Evolutionary conservation across 1,140 invertebrate species (phyloP).

Genomic region (Geopemphigus sp.): DNA sequence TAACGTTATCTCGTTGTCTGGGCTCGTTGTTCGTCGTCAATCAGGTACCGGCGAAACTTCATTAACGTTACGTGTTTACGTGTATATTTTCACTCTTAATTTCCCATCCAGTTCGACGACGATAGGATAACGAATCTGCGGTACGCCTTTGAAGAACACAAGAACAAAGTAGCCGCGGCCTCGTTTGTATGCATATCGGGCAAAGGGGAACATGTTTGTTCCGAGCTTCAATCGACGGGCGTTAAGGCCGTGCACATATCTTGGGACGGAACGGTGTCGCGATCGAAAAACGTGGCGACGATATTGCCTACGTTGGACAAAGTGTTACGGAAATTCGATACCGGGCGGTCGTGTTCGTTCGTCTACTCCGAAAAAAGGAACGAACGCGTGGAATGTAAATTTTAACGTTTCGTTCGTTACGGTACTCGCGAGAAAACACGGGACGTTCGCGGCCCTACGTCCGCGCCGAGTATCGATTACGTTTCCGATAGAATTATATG

Average conservation of each 20-base stretch:
- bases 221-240: not conserved
- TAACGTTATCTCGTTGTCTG: not conserved
- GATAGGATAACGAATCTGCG: not conserved
- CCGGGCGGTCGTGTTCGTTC: not conserved
- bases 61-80: no score
- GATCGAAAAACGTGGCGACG: not conserved
- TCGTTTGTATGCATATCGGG: constrained; percentile 21
- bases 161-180: not conserved
- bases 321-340: not conserved
- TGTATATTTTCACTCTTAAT: not conserved
- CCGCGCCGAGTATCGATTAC: no score
- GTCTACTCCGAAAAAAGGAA: not conserved
- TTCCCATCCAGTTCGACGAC: not conserved
- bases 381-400: not conserved
- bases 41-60: not conserved
- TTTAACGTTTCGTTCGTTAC: no score
- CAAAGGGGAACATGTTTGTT: constrained; percentile 5
- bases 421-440: no score
- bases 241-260: constrained; percentile 8
- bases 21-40: constrained; percentile 17
- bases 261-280: not conserved
- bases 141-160: constrained; percentile 3
- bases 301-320: not conserved
- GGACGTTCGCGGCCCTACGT: no score
- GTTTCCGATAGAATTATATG: no score